A percentile compares a stretch with the other conserved stretches of the same genome.
Evolutionary conservation across 1,140 invertebrate species (phyloP).

Genomic region (Panulirus ornatus): DNA sequence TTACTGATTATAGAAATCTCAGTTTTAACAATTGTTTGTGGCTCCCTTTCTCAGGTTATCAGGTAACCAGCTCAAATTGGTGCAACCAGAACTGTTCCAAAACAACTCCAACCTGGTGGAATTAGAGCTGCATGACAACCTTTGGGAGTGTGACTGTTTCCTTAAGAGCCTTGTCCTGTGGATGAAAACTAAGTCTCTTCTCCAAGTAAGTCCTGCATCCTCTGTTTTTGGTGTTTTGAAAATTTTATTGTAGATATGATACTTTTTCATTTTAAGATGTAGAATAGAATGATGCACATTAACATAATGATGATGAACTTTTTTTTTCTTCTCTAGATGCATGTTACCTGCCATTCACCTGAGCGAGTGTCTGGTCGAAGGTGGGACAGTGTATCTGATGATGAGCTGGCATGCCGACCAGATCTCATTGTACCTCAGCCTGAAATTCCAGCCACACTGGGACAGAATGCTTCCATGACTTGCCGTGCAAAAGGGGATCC

Average conservation of each 20-base stretch:
- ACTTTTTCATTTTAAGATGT: too few species aligned
- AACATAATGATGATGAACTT: neutral
- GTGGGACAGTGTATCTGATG: conserved; percentile 84
- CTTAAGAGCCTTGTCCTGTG: conserved; percentile 89
- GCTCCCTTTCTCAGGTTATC: conserved; percentile 37
- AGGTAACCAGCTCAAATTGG: conserved; percentile 46
- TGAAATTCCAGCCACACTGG: conserved; percentile 84
- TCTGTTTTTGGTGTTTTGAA: neutral
- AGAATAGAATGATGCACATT: too few species aligned
- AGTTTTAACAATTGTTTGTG: too few species aligned
- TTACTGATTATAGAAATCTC: too few species aligned
- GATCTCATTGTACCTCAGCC: conserved; percentile 82
- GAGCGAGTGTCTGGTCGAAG: conserved; percentile 80
- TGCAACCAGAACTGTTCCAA: conserved; percentile 59
- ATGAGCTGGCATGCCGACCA: conserved; percentile 87
- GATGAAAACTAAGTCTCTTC: conserved; percentile 81
- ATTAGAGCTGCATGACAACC: conserved; percentile 89
- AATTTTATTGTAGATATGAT: too few species aligned
- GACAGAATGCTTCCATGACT: conserved; percentile 87
- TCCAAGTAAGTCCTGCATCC: conserved; percentile 21
- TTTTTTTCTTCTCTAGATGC: conserved; percentile 13
- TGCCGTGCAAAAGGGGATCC: conserved; percentile 90
- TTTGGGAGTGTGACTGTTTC: conserved; percentile 92
- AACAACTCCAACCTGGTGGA: conserved; percentile 86
- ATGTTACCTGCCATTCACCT: conserved; percentile 79